Evolutionary conservation across 35 echinoderm and acorn worm genomes (phyloP), one percentile per base, ranked within the genome.

Genomic region (Acanthaster planci): DNA sequence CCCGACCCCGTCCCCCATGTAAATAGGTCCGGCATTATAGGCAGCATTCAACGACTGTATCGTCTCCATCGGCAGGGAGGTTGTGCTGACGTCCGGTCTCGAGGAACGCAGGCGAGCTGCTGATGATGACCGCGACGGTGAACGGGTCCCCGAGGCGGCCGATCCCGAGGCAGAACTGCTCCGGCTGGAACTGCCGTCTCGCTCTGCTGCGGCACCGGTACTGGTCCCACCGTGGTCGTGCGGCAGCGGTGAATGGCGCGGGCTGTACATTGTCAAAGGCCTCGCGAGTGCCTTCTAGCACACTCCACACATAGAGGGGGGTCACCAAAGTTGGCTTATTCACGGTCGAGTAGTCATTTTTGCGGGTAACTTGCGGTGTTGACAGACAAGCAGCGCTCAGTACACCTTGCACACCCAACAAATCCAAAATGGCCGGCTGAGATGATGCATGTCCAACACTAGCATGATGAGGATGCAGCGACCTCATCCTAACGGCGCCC

Each of bases 1-100:
- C 1, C 90, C 94, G 42, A 97, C 81, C 18, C 92, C 92, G 85
- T 99, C 96, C 55, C 92, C 89, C 29, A 99, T 99, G 76, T 94
- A 99, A 40, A 94, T 87, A 39, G 92, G 92, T 37, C 92, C 92
- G 39, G 96, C 92, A 55, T 99, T 99, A 55, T 99, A 99, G 26
- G 88, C 96, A 78, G 96, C 96, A 89, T 93, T 99, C 19, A 99
- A 92, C 42, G 96, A 99, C 72, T 99, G 96, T 78, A 99, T 87
- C 58, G 92, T 93, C 87, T 99, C 96, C 96, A 99, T 99, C 35
- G 92, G 92, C 51, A 93, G 77, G 14, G 64, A 72, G 30, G 64
- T 59, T 26, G 27, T 72, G 57, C 86, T 64, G 8, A 89, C 80
- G 53, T 92, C 90, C 17, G 89, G 83, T 60, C 89, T 37, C 23